Evolutionary conservation across 1,140 invertebrate species (phyloP).

Genomic region (Philaenus spumarius): DNA sequence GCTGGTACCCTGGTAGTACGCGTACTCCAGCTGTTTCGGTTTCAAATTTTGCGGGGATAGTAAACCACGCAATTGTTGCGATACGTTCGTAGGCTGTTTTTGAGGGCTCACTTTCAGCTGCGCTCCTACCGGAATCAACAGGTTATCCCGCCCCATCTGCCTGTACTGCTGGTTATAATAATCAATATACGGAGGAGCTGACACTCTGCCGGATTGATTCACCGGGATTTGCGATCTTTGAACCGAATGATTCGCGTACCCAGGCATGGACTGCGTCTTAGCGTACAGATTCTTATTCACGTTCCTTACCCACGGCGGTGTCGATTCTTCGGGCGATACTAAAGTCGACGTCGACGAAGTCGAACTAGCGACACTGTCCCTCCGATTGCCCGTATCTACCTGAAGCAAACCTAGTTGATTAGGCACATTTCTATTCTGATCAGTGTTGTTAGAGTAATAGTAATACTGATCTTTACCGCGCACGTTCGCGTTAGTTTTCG

Average conservation of each 20-base stretch:
- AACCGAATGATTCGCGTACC: background rate
- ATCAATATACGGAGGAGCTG: slow-evolving; percentile 16
- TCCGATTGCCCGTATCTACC: slow-evolving; percentile 7
- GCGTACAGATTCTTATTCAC: background rate
- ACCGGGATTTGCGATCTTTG: slow-evolving; percentile 2
- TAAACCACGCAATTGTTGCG: slow-evolving; percentile 7
- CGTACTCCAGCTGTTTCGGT: background rate
- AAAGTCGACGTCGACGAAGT: slow-evolving; percentile 13
- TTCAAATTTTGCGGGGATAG: background rate
- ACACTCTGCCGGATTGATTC: slow-evolving; percentile 14
- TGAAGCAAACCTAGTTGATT: background rate
- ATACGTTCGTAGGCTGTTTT: background rate
- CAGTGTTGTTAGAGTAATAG: background rate
- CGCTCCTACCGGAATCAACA: slow-evolving; percentile 2
- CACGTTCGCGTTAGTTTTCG: background rate
- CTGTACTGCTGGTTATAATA: background rate
- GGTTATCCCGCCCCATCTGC: background rate
- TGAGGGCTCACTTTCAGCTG: slow-evolving; percentile 1
- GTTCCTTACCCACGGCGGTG: slow-evolving; percentile 2
- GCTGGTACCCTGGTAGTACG: slow-evolving; percentile 13
- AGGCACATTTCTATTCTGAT: slow-evolving; percentile 2
- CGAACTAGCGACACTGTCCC: slow-evolving; percentile 13
- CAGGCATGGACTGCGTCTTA: background rate
- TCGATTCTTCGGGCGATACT: background rate
- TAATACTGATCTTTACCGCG: background rate